Evolutionary conservation across 2,797 vertebrate species (phyloP), one percentile per base, ranked within the genome.

Genomic region (Macropodus opercularis): DNA sequence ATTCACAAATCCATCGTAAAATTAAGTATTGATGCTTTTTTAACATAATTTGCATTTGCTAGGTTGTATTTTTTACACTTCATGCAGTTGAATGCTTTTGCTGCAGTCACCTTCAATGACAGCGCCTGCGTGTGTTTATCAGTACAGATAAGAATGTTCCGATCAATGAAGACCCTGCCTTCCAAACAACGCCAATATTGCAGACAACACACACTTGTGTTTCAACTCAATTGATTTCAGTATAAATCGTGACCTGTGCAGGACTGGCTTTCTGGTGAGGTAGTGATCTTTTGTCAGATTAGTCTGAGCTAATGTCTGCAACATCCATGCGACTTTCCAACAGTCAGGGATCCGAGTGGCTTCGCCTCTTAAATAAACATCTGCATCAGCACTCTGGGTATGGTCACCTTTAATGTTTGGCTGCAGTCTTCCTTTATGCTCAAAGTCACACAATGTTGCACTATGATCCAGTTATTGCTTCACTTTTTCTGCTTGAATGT

Each of bases 111-210:
- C 51, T 69, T 66, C 52, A 68, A 67, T 56, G 47, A 35, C 60
- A 61, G 4, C 36, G 49, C 46, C 52, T 14, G 0, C 34, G 8
- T 12, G 24, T 27, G 44, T 36, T 57, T 38, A 36, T 43, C 55
- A 27, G 46, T 40, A 44, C 46, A 49, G 81, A 69, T 82, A 75
- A 77, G 29, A 75, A 38, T 23, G 41, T 40, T 27, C 31, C 50
- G 9, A 80, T 76, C 78, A 36, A 63, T 68, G 40, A 63, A 46
- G 60, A 59, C 42, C 29, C 18, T 56, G 69, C 49, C 72, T 67
- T 78, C 3, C 47, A 67, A 60, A 67, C 4, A 21, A 61, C 19
- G 47, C 26, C 42, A 63, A 42, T 31, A 31, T 9, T 54, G 18
- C 9, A 23, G 44, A 54, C 21, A n/a, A 36, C 36, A 48, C 15